Evolutionary conservation across 1,140 invertebrate species (phyloP).

Genomic region (Dreissena rostriformis): DNA sequence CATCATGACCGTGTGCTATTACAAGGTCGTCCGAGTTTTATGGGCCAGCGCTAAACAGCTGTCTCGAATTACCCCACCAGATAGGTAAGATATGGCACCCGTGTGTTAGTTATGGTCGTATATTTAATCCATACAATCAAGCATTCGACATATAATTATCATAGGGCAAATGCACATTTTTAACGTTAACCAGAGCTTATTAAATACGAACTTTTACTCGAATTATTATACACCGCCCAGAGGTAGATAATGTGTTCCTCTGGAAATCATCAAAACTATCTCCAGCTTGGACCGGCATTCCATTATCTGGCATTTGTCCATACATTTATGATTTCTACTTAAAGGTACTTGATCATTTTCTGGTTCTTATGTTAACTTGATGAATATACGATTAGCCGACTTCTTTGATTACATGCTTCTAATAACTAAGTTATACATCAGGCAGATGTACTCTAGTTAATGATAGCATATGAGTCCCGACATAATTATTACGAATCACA

Average conservation of each 20-base stretch:
- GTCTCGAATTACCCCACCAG: constrained; percentile 42
- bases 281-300: no score
- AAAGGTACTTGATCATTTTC: no score
- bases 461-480: no score
- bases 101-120: neutral
- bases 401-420: no score
- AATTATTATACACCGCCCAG: neutral
- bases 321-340: no score
- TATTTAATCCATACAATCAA: neutral
- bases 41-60: constrained; percentile 82
- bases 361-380: no score
- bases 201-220: neutral
- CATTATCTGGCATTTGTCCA: no score
- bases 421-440: no score
- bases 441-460: no score
- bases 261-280: neutral
- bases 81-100: constrained; percentile 19
- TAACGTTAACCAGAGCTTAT: neutral
- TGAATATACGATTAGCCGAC: no score
- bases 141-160: neutral
- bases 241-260: neutral
- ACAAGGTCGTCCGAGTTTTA: constrained; percentile 82
- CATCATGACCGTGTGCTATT: constrained; percentile 82
- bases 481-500: no score
- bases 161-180: neutral